phyloP scores from a whole-genome alignment of 2,888 invertebrate genomes.

The Alitta virens region DNA sequence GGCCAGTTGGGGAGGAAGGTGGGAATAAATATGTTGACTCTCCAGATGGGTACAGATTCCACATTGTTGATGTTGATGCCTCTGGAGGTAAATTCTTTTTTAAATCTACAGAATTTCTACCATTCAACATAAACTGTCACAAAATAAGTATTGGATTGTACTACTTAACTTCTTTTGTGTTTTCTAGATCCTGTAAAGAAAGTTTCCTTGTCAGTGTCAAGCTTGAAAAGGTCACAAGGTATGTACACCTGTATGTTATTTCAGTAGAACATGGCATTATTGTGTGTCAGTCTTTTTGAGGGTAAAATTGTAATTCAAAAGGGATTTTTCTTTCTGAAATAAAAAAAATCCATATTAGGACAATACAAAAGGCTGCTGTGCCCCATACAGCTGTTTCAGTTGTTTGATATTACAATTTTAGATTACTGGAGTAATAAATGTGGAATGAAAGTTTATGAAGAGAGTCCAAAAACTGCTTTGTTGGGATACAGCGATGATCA shows the following conservation, averaged over 20 bases:
- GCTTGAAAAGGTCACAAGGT: constrained; percentile 71
- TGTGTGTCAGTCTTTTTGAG: no score
- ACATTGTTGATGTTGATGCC: constrained; percentile 67
- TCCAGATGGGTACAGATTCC: constrained; percentile 90
- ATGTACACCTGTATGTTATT: constrained; percentile 32
- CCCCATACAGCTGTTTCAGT: no score
- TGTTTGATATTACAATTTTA: constrained; percentile 33
- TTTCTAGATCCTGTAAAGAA: constrained; percentile 60
- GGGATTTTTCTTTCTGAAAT: no score
- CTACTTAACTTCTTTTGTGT: constrained; percentile 6
- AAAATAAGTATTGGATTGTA: not conserved
- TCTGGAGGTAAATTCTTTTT: constrained; percentile 64
- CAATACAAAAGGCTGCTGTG: no score
- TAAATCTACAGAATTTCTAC: no score
- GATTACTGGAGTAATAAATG: constrained; percentile 83
- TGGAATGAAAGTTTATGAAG: constrained; percentile 70
- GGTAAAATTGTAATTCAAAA: no score
- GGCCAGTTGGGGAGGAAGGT: constrained; percentile 67
- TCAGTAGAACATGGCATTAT: no score
- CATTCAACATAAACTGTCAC: no score
- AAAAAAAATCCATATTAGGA: no score
- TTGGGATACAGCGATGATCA: constrained; percentile 74
- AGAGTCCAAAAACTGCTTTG: constrained; percentile 63
- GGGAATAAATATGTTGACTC: constrained; percentile 71
- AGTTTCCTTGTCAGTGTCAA: constrained; percentile 76